Conservation (phyloP, 2,797 vertebrate species). For the Tragopan temminckii region DNA sequence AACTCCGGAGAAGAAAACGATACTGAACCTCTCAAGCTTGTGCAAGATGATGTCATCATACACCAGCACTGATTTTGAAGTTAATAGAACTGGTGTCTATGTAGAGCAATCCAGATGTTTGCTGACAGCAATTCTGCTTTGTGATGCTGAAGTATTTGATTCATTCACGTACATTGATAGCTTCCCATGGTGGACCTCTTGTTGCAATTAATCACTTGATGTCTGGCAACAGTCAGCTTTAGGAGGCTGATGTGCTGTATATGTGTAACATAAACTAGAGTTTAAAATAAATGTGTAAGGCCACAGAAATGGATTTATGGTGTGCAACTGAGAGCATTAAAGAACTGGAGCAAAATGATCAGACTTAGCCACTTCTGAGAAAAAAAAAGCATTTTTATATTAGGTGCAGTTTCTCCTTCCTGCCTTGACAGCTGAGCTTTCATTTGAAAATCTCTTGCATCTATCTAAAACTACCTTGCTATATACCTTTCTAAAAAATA, state of each 20-base stretch:
- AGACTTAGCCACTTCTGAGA: background rate
- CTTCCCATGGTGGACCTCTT: background rate
- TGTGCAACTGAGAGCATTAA: background rate
- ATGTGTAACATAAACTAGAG: background rate
- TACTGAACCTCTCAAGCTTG: background rate
- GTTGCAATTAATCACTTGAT: background rate
- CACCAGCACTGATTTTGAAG: background rate
- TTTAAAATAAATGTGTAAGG: background rate
- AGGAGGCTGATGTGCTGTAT: background rate
- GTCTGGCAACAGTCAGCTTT: background rate
- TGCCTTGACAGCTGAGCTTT: background rate
- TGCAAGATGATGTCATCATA: background rate
- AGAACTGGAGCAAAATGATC: background rate
- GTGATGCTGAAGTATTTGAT: background rate
- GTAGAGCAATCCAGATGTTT: background rate
- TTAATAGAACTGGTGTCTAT: background rate
- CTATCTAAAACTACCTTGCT: background rate
- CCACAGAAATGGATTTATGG: background rate
- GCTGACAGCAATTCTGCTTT: rapidly evolving
- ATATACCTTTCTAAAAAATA: background rate
- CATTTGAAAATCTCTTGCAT: background rate
- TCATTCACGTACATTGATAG: background rate
- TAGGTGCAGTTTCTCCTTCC: background rate
- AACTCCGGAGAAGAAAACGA: background rate
- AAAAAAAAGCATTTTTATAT: background rate